Evolutionary conservation across 2,797 vertebrate species (phyloP).

Genomic region (Enteromius trimaculatus): DNA sequence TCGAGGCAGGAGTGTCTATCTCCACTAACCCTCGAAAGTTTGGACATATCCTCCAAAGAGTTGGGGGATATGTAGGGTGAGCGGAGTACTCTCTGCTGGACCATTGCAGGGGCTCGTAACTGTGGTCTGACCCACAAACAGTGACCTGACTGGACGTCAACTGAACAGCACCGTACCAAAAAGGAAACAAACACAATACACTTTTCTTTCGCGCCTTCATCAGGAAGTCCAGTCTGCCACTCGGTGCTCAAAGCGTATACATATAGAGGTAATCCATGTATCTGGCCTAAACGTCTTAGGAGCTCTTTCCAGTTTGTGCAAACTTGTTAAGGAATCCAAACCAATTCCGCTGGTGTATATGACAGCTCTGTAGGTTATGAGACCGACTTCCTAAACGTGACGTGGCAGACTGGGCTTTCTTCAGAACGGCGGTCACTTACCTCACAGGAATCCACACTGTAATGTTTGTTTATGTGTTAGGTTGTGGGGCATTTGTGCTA

Average conservation of each 20-base stretch:
- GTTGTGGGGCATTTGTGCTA: slow-evolving; percentile 38
- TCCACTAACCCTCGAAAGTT: slow-evolving; percentile 47
- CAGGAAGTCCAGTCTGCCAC: slow-evolving; percentile 75
- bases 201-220: slow-evolving; percentile 59
- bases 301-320: neutral
- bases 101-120: slow-evolving; percentile 50
- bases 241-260: slow-evolving; percentile 12
- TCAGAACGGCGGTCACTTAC: slow-evolving; percentile 89
- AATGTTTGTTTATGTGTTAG: slow-evolving; percentile 68
- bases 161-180: slow-evolving; percentile 66
- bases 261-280: slow-evolving; percentile 9
- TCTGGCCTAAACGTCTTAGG: slow-evolving; percentile 36
- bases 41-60: slow-evolving; percentile 31
- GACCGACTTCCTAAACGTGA: slow-evolving; percentile 11
- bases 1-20: slow-evolving; percentile 54
- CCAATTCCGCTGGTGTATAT: neutral
- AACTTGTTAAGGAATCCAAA: neutral
- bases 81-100: slow-evolving; percentile 54
- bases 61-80: slow-evolving; percentile 45
- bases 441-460: slow-evolving; percentile 80
- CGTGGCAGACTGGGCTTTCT: slow-evolving; percentile 83
- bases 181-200: slow-evolving; percentile 65
- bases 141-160: slow-evolving; percentile 70
- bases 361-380: slow-evolving; percentile 6
- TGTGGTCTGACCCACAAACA: slow-evolving; percentile 70